Conservation (phyloP, 2,113 vertebrate genomes). For the Ellobius talpinus region DNA sequence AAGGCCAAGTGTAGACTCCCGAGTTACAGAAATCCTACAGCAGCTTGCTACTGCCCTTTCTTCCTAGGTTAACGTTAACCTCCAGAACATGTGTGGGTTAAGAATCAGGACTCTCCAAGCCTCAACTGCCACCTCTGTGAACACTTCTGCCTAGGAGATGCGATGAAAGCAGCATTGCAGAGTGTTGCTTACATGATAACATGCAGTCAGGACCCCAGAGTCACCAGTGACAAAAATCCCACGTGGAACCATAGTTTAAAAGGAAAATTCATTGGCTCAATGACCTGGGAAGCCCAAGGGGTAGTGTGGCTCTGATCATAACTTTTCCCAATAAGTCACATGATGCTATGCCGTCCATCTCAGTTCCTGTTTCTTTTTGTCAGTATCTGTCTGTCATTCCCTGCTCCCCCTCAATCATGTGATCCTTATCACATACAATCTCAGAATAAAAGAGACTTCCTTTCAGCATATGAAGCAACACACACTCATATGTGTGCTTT, state of each 20-base stretch:
- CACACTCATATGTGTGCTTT: background rate
- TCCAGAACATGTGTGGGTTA: background rate
- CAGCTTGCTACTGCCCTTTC: background rate
- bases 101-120: too few species aligned
- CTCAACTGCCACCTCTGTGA: background rate
- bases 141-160: too few species aligned
- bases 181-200: background rate
- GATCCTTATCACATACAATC: background rate
- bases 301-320: background rate
- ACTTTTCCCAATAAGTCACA: background rate
- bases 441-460: background rate
- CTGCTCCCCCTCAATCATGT: background rate
- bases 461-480: background rate
- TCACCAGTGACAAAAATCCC: background rate
- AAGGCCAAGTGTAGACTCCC: background rate
- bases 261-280: background rate
- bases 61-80: background rate
- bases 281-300: background rate
- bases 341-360: background rate
- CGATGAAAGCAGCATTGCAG: accelerated
- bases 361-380: background rate
- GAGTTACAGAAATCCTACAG: background rate
- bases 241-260: background rate
- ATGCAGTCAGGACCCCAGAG: background rate
- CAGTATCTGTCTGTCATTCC: background rate